Conservation (phyloP, 2,888 invertebrate genomes). For the Acanthosepion pharaonis region DNA sequence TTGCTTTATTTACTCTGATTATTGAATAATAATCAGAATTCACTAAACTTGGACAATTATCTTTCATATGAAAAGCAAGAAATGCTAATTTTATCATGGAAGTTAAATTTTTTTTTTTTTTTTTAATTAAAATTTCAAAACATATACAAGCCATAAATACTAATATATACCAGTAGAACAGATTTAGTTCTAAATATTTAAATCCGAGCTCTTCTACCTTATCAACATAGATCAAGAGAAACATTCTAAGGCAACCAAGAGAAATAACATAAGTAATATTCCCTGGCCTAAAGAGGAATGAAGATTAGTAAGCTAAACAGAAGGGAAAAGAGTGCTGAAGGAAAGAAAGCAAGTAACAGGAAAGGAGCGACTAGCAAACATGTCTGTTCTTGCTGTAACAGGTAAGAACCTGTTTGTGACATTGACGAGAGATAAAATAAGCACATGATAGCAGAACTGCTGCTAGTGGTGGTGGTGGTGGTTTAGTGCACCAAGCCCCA, state of each 20-base stretch:
- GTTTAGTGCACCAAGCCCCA: background rate
- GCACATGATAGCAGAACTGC: background rate
- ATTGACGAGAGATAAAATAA: conserved; percentile 33
- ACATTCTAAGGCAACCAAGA: background rate
- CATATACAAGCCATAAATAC: too few relatives aligned
- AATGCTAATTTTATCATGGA: too few relatives aligned
- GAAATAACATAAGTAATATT: background rate
- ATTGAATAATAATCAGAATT: too few relatives aligned
- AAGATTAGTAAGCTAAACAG: conserved; percentile 13
- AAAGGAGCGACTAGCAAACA: background rate
- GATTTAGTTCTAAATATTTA: too few relatives aligned
- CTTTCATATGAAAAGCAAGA: too few relatives aligned
- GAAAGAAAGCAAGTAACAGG: background rate
- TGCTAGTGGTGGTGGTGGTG: background rate
- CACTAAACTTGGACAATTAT: too few relatives aligned
- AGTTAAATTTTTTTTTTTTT: too few relatives aligned
- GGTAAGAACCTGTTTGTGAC: conserved; percentile 33
- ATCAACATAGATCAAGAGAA: background rate
- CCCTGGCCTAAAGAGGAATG: background rate
- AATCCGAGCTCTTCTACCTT: too few relatives aligned
- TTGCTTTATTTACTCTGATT: too few relatives aligned
- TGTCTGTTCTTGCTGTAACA: background rate
- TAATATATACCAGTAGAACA: too few relatives aligned
- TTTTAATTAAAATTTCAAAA: too few relatives aligned
- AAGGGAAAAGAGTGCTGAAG: background rate